phyloP scores from a whole-genome alignment of 1,140 invertebrate species.

The Mercenaria mercenaria region DNA sequence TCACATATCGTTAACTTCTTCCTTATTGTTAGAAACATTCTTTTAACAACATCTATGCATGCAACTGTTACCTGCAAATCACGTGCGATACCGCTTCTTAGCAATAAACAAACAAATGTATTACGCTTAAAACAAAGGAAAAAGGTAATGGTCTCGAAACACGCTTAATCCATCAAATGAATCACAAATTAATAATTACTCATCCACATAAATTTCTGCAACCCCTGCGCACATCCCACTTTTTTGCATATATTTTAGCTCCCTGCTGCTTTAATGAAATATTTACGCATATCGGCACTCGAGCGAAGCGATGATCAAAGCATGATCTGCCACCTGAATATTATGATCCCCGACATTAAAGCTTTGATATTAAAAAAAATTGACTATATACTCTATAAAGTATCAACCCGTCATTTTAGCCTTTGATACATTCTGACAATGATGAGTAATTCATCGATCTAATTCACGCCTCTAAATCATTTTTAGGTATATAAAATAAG shows the following conservation, averaged over 20 bases:
- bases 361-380: constrained; percentile 26
- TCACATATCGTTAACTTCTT: too few relatives aligned
- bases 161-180: neutral
- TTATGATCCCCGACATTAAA: constrained; percentile 22
- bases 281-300: constrained; percentile 10
- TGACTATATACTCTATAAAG: constrained; percentile 10
- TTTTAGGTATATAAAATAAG: constrained; percentile 6
- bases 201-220: neutral
- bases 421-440: neutral
- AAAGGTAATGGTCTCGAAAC: neutral
- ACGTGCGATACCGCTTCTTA: neutral
- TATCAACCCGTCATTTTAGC: neutral
- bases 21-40: too few relatives aligned
- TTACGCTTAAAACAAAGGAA: neutral
- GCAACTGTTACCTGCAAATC: neutral
- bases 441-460: constrained; percentile 28
- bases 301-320: constrained; percentile 22
- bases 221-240: neutral
- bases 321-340: constrained; percentile 15
- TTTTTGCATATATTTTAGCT: neutral
- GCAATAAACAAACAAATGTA: too few relatives aligned
- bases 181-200: neutral
- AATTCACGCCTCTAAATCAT: constrained; percentile 12
- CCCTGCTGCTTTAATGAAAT: constrained; percentile 16
- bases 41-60: neutral